phyloP scores from a whole-genome alignment of 2,113 vertebrate genomes.

The Maccullochella peelii region DNA sequence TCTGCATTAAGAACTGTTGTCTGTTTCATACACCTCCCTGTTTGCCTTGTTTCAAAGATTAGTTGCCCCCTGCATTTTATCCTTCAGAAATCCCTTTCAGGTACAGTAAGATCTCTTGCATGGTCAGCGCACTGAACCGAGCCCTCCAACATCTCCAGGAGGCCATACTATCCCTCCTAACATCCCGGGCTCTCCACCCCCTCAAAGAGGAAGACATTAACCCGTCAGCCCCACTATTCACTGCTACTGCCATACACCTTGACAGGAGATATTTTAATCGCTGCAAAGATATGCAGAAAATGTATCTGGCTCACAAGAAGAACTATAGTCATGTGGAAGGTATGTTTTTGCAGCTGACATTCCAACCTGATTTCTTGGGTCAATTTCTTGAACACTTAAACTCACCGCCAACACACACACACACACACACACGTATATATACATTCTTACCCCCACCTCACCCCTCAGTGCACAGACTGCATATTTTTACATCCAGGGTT shows the following conservation, averaged over 20 bases:
- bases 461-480: conserved; percentile 53
- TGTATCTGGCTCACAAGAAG: conserved; percentile 69
- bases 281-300: conserved; percentile 72
- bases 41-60: conserved; percentile 39
- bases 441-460: conserved; percentile 45
- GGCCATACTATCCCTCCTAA: conserved; percentile 11
- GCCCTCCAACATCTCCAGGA: conserved; percentile 38
- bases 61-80: conserved; percentile 44
- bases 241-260: conserved; percentile 50
- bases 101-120: conserved; percentile 20
- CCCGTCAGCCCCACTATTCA: not conserved
- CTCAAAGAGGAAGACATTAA: conserved; percentile 28
- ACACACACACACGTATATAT: conserved; percentile 7
- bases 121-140: conserved; percentile 18
- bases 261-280: conserved; percentile 73
- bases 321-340: conserved; percentile 79
- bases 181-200: conserved; percentile 22
- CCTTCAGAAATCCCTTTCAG: conserved; percentile 49
- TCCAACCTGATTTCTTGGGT: conserved; percentile 81
- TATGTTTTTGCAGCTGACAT: conserved; percentile 85
- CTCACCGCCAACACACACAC: conserved; percentile 46
- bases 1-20: conserved; percentile 22
- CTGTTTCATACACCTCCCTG: conserved; percentile 28
- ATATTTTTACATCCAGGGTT: conserved; percentile 70
- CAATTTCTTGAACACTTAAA: conserved; percentile 74